Evolutionary conservation across 2,797 vertebrate species (phyloP).

Genomic region (Xiphorhynchus erythropygius): DNA sequence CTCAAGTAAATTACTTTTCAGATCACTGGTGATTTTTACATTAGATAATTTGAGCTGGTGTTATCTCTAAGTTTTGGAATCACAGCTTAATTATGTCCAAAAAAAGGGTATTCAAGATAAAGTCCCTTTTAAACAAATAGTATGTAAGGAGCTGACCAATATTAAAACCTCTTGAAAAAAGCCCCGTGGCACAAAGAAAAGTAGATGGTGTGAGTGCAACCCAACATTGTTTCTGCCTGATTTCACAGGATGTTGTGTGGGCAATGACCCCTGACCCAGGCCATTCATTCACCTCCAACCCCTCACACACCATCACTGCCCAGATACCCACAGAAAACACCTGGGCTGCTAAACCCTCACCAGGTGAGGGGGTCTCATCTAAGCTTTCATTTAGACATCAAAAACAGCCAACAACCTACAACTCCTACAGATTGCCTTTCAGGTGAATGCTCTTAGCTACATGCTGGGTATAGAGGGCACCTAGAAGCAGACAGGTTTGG

Average conservation of each 20-base stretch:
- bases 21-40: neutral
- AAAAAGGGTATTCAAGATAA: neutral
- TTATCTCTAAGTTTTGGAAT: neutral
- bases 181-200: neutral
- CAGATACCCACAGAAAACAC: neutral
- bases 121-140: neutral
- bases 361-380: neutral
- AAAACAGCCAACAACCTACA: neutral
- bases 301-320: neutral
- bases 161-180: neutral
- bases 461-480: neutral
- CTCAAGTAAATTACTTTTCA: neutral
- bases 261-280: neutral
- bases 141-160: neutral
- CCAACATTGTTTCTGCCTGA: neutral
- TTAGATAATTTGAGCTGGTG: neutral
- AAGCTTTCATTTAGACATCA: neutral
- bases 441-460: neutral
- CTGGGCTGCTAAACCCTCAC: neutral
- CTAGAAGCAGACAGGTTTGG: accelerated
- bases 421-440: neutral
- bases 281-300: neutral
- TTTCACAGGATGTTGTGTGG: neutral
- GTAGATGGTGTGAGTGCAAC: neutral
- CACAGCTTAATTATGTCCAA: neutral